Evolutionary conservation across 30 jellyfish, hydroid and myxozoan genomes (phyloP).

Genomic region (Mastigias papua): DNA sequence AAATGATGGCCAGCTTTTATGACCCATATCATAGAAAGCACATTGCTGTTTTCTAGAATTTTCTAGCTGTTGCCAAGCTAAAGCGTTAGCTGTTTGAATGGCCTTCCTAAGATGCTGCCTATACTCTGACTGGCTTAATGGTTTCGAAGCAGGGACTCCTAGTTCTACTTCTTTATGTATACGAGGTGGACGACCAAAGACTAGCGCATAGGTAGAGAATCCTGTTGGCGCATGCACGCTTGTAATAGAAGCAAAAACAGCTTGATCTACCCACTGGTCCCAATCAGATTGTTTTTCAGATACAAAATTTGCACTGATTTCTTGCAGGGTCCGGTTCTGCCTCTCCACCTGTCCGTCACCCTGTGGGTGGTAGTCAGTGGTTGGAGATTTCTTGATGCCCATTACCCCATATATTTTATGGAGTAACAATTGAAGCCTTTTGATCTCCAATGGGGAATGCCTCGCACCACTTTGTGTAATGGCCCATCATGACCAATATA

Average conservation of each 20-base stretch:
- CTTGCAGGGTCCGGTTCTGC: constrained; percentile 36
- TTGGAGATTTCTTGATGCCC: constrained; percentile 24
- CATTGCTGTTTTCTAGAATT: constrained; percentile 16
- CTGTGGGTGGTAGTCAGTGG: constrained; percentile 40
- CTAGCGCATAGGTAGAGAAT: constrained; percentile 33
- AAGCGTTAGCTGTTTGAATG: constrained; percentile 2
- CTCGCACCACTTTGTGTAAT: constrained; percentile 35
- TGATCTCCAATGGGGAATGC: constrained; percentile 28
- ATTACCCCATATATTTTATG: constrained; percentile 10
- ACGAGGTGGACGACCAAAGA: constrained; percentile 58
- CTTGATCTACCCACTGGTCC: constrained; percentile 30
- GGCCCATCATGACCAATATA: constrained; percentile 22
- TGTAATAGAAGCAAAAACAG: constrained; percentile 52
- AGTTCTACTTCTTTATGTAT: constrained; percentile 10
- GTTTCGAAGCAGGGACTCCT: constrained; percentile 3
- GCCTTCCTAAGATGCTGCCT: constrained; percentile 25
- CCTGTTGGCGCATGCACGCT: constrained; percentile 40
- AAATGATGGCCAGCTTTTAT: not conserved
- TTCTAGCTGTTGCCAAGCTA: not conserved
- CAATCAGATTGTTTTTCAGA: constrained; percentile 13
- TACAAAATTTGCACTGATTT: constrained; percentile 4
- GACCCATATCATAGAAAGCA: not conserved
- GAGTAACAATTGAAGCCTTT: constrained; percentile 37
- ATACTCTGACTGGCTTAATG: constrained; percentile 26
- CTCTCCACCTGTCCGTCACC: constrained; percentile 38